Conservation (phyloP, 1,140 invertebrate species). For the Ptiloglossa arizonensis region DNA sequence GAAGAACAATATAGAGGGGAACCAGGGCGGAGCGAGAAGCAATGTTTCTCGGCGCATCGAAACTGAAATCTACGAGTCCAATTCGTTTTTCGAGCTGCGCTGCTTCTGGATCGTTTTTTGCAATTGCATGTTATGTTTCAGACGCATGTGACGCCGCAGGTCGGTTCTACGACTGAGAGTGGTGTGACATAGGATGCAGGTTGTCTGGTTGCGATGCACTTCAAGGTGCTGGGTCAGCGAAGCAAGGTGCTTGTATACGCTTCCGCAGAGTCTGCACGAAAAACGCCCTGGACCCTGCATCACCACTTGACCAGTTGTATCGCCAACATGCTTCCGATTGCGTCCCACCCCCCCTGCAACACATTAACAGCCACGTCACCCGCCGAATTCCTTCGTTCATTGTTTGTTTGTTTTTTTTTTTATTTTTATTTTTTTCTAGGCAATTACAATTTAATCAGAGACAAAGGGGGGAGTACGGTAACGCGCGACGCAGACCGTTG, state of each 20-base stretch:
- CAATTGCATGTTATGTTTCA: conserved; percentile 82
- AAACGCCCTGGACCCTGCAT: conserved; percentile 81
- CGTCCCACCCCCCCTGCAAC: conserved; percentile 82
- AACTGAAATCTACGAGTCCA: conserved; percentile 67
- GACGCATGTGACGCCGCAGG: conserved; percentile 81
- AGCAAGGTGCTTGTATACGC: conserved; percentile 81
- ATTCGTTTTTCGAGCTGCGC: conserved; percentile 76
- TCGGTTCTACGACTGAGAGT: conserved; percentile 82
- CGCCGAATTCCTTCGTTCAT: conserved; percentile 65
- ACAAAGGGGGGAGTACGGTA: conserved; percentile 29
- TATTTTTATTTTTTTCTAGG: conserved; percentile 9
- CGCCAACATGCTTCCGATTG: conserved; percentile 81
- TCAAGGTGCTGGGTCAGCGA: conserved; percentile 83
- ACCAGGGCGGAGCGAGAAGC: conserved; percentile 46
- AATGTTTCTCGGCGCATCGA: conserved; percentile 35
- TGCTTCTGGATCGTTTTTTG: conserved; percentile 80
- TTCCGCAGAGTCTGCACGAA: conserved; percentile 82
- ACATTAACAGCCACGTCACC: conserved; percentile 80
- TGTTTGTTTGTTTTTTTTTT: conserved; percentile 1
- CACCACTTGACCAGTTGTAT: conserved; percentile 81
- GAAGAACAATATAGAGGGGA: neutral
- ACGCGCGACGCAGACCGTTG: conserved; percentile 43
- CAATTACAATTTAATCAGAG: conserved; percentile 38
- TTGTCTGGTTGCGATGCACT: conserved; percentile 83
- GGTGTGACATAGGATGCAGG: conserved; percentile 82